Conservation (phyloP, 2,113 vertebrate genomes). For the Pao palembangensis region DNA sequence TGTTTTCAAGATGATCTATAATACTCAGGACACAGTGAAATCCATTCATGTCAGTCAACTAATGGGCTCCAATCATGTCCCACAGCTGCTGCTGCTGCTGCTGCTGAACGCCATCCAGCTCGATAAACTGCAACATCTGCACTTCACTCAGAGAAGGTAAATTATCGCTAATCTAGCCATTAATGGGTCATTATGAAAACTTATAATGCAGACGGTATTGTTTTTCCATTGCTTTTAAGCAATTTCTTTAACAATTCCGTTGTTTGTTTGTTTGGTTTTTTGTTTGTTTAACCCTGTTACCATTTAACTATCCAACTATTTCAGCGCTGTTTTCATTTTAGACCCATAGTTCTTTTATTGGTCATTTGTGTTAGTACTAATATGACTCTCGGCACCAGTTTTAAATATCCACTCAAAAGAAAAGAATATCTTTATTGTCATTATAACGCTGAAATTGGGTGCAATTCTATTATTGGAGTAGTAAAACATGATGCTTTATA, state of each 20-base stretch:
- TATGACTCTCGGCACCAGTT: too few relatives aligned
- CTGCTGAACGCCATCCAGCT: neutral
- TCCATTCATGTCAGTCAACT: neutral
- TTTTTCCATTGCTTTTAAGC: neutral
- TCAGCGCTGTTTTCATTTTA: too few relatives aligned
- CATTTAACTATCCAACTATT: too few relatives aligned
- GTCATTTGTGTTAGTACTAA: too few relatives aligned
- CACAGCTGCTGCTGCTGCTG: neutral
- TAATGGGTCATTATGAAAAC: neutral
- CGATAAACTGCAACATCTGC: neutral
- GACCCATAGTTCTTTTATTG: too few relatives aligned
- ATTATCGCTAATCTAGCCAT: neutral
- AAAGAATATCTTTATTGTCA: too few relatives aligned
- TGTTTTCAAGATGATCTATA: neutral
- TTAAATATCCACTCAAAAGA: too few relatives aligned
- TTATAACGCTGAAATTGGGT: too few relatives aligned
- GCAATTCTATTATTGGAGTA: too few relatives aligned
- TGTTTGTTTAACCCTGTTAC: too few relatives aligned
- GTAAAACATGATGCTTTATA: too few relatives aligned
- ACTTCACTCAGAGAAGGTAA: neutral
- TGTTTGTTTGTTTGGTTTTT: too few relatives aligned
- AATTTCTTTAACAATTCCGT: neutral
- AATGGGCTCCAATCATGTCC: neutral
- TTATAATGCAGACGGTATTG: neutral
- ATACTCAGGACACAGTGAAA: neutral